Evolutionary conservation across 2,113 vertebrate species (phyloP).

Genomic region (Fulica atra): DNA sequence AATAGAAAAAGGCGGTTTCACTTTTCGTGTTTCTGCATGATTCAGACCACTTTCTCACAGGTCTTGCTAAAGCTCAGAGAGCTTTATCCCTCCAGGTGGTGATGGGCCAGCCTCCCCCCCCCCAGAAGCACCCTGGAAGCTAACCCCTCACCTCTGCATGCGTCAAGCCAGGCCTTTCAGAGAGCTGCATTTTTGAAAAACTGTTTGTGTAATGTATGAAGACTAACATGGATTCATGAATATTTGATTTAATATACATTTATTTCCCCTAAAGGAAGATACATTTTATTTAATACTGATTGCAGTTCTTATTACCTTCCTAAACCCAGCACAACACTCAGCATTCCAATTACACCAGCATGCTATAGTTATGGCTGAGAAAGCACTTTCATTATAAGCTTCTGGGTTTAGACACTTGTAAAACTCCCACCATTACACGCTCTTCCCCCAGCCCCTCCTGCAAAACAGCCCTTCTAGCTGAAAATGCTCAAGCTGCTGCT

Average conservation of each 20-base stretch:
- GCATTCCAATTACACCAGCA: conserved; percentile 70
- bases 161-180: not conserved
- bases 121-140: not conserved
- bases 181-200: conserved; percentile 17
- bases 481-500: not conserved
- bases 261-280: conserved; percentile 69
- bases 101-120: not conserved
- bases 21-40: not conserved
- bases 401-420: conserved; percentile 60
- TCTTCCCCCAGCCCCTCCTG: not conserved
- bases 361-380: conserved; percentile 62
- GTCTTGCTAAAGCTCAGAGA: not conserved
- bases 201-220: conserved; percentile 62
- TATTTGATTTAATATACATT: conserved; percentile 73
- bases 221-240: conserved; percentile 61
- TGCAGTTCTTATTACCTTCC: conserved; percentile 72
- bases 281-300: conserved; percentile 77
- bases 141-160: not conserved
- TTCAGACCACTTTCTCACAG: not conserved
- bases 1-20: not conserved
- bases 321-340: conserved; percentile 58
- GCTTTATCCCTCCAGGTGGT: not conserved
- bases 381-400: conserved; percentile 68
- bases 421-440: not conserved
- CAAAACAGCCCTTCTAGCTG: not conserved